A percentile compares a stretch with the other conserved stretches of the same genome.
phyloP scores from a whole-genome alignment of 2,113 vertebrate species.

The Ammodytes marinus region DNA sequence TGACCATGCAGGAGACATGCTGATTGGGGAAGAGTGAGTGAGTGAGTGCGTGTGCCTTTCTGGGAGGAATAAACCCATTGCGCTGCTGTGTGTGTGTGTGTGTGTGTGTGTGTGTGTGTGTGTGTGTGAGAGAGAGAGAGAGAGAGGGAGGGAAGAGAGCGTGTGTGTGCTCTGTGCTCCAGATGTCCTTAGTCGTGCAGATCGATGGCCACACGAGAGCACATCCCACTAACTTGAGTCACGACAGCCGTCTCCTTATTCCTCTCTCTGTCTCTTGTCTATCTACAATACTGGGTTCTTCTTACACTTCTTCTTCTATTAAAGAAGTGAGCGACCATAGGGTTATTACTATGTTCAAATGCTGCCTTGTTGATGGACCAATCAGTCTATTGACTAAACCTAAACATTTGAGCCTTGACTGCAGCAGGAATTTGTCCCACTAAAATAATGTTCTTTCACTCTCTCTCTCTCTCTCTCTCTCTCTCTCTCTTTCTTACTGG shows the following conservation, averaged over 20 bases:
- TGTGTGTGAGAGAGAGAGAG: neutral
- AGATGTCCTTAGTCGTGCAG: constrained; percentile 76
- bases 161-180: constrained; percentile 53
- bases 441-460: constrained; percentile 46
- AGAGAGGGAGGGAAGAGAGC: too few relatives aligned
- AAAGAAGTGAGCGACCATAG: neutral
- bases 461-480: constrained; percentile 35
- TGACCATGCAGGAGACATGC: neutral
- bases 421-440: constrained; percentile 30
- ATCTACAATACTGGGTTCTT: neutral
- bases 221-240: constrained; percentile 61
- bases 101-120: constrained; percentile 27
- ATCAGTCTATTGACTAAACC: neutral
- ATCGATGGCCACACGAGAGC: constrained; percentile 66
- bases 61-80: constrained; percentile 33
- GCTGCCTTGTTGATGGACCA: neutral
- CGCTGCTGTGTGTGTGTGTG: constrained; percentile 26
- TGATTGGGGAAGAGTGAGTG: constrained; percentile 16
- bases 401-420: constrained; percentile 2
- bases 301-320: neutral
- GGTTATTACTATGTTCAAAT: neutral
- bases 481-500: constrained; percentile 20
- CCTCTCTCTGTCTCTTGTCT: neutral
- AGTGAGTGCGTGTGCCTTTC: constrained; percentile 13
- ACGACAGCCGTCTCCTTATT: constrained; percentile 31